Evolutionary conservation across 1,140 invertebrate species (phyloP), one percentile per base, ranked within the genome.

Genomic region (Drosophila tropicalis): DNA sequence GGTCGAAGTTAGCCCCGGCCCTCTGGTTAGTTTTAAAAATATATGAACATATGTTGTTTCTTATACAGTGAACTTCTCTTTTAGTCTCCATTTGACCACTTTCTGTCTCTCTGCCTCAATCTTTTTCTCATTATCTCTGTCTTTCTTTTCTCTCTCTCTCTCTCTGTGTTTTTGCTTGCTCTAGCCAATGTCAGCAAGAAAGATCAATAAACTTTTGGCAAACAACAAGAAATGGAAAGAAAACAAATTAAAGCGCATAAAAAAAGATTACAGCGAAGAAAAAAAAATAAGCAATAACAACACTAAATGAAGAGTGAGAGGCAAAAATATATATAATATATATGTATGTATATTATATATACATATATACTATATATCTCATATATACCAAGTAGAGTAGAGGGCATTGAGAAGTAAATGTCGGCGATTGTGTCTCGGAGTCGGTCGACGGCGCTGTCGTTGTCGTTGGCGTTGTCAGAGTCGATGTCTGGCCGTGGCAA

Each of bases 121-220:
- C 19, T 62, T 62, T 41, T 55, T 39, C 13, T 7, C 39, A 51
- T 51, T 51, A 51, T 51, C 44, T 36, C 19, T 32, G 32, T 36
- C 51, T 68, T 54, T 75, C 51, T 76, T 12, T 36, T 36, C 7
- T 10, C 29, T 29, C 29, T 29, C 2, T 29, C 29, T 29, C 29
- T 47, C 55, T 62, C 19, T 74, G 71, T 62, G 32, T 62, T 51
- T 32, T 13, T 25, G 68, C 36, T 17, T 19, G 29, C 73, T 60
- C 70, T 75, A 22, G 44, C 63, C 83, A 81, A 71, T 70, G 83
- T 70, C 70, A 84, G 76, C 70, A 32, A 67, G 44, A 51, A 78
- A 86, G 83, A 86, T 86, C 83, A 86, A 86, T 86, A 86, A 86
- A 86, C 83, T 86, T 86, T 86, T 89, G 83, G 83, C 83, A 86